phyloP scores from a whole-genome alignment of 2,888 invertebrate species.

The Agrenia bidenticulata region DNA sequence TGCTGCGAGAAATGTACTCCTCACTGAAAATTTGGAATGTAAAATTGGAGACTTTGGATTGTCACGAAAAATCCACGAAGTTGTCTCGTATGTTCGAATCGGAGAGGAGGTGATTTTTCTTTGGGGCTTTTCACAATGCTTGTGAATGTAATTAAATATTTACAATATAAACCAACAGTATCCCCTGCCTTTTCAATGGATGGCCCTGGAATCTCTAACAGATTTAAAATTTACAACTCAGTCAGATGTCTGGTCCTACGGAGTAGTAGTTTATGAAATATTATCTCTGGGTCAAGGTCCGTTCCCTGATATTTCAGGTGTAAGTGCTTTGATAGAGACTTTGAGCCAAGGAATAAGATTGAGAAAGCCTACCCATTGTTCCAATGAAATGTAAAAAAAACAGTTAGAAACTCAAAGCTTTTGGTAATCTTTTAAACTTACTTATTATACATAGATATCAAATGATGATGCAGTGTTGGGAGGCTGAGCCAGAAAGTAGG shows the following conservation, averaged over 20 bases:
- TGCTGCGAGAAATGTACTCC: slow-evolving; percentile 22
- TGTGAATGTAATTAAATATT: neutral
- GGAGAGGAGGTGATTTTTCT: slow-evolving; percentile 10
- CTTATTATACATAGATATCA: slow-evolving; percentile 23
- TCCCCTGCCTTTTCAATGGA: slow-evolving; percentile 17
- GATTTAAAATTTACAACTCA: slow-evolving; percentile 10
- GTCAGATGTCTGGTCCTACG: slow-evolving; percentile 20
- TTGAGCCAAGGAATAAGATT: slow-evolving; percentile 9
- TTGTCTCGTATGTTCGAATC: slow-evolving; percentile 16
- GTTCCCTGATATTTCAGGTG: neutral
- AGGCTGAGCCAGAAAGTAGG: slow-evolving; percentile 19
- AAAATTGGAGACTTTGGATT: slow-evolving; percentile 25
- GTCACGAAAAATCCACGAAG: slow-evolving; percentile 12
- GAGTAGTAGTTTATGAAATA: slow-evolving; percentile 9
- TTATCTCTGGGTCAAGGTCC: slow-evolving; percentile 18
- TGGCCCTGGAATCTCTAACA: slow-evolving; percentile 20
- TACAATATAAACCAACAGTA: slow-evolving; percentile 1
- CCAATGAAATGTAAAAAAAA: slow-evolving; percentile 13
- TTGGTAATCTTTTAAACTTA: neutral
- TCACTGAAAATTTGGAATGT: slow-evolving; percentile 8
- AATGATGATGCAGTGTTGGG: slow-evolving; percentile 29
- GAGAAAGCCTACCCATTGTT: slow-evolving; percentile 10
- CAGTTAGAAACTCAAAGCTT: neutral
- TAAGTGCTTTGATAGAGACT: neutral
- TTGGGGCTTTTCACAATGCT: neutral